phyloP scores from a whole-genome alignment of 2,888 invertebrate species.

The Dolichopus griseipennis region DNA sequence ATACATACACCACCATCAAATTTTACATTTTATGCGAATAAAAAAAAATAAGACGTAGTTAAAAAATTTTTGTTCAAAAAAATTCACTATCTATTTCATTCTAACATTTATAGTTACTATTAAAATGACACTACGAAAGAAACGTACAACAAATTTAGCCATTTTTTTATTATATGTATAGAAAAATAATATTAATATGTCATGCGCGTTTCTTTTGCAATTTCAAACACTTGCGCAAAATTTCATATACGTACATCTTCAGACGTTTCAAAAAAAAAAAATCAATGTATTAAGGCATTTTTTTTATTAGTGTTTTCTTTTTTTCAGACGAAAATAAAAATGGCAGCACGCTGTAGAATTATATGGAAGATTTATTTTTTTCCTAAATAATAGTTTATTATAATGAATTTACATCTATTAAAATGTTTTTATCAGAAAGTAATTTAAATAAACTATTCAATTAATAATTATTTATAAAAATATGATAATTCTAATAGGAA shows the following conservation, averaged over 20 bases:
- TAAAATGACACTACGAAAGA: slow-evolving; percentile 6
- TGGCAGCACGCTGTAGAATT: slow-evolving; percentile 17
- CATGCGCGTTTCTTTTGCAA: slow-evolving; percentile 12
- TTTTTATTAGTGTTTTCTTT: slow-evolving; percentile 2
- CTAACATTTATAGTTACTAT: background rate
- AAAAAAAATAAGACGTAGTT: slow-evolving; percentile 3
- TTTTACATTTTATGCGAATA: background rate
- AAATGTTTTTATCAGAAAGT: background rate
- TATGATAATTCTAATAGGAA: background rate
- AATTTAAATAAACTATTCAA: background rate
- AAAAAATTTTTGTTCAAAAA: background rate
- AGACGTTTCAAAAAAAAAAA: slow-evolving; percentile 5
- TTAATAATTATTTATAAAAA: background rate
- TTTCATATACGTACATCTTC: slow-evolving; percentile 5
- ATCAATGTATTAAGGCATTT: slow-evolving; percentile 4
- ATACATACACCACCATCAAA: background rate
- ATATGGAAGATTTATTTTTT: slow-evolving; percentile 9
- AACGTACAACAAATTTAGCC: background rate
- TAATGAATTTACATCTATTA: background rate
- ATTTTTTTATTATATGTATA: background rate
- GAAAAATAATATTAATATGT: slow-evolving; percentile 8
- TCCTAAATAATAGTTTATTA: slow-evolving; percentile 13
- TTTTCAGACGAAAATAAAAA: slow-evolving; percentile 19
- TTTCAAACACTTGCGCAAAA: slow-evolving; percentile 15
- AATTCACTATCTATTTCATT: background rate